Evolutionary conservation across 1,140 invertebrate species (phyloP), one percentile per base, ranked within the genome.

Genomic region (Oryctes rhinoceros): DNA sequence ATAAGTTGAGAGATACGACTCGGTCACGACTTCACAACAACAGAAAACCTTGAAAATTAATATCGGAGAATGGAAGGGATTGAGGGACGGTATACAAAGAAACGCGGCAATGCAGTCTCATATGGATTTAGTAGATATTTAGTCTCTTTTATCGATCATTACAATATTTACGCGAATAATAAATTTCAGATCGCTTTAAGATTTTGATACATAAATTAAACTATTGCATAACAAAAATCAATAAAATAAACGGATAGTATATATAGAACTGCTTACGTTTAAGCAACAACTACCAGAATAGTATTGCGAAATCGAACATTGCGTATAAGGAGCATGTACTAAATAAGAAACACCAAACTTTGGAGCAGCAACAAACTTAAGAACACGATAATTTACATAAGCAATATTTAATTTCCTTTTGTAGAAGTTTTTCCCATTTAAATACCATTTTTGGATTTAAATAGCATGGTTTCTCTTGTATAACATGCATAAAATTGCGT

Each of bases 11-110:
- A 71, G 65, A 71, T 20, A 62, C 53, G 53, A 62, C 20, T 62
- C 13, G 3, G 53, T 62, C 65, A 71, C 65, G 65, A 71, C 24
- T 71, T 71, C 65, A 71, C 4, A 71, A 71, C 65, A 35, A 71
- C 65, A 30, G 24, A 71, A 59, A 71, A 71, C 65, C 65, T 71
- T 71, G 65, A 71, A 71, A 71, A 71, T 71, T 71, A 71, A 71
- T 71, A 71, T 24, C 9, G 10, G 37, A 30, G 20, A 11, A 37
- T 24, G 65, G 65, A 35, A 71, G 35, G 65, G 35, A 24, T 20
- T 71, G 20, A 4, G 20, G 20, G 24, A 35, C 18, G 13, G 24
- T 15, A 24, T 71, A 71, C 24, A 71, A 71, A 71, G 65, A 71
- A 24, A 59, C 53, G 18, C 53, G 53, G 53, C 53, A 59, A 18